A percentile compares a stretch with the other conserved stretches of the same genome.
Conservation (phyloP, 2,113 vertebrate species). For the Leuciscus idus region DNA sequence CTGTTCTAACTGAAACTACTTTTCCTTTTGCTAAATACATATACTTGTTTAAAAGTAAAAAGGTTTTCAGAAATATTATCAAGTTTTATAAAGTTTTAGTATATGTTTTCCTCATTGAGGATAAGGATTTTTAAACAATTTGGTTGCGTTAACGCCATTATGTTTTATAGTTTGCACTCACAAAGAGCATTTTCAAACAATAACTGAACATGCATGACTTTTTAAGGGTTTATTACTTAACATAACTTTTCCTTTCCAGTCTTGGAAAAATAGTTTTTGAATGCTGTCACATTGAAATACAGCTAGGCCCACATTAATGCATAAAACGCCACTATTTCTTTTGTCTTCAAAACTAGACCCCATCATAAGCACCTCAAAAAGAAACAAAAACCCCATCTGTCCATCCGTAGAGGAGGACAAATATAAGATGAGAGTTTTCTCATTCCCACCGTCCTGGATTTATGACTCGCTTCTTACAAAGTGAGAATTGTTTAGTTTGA, state of each 20-base stretch:
- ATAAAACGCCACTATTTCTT: not conserved
- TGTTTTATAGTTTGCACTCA: not conserved
- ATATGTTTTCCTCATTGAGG: not conserved
- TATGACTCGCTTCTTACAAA: conserved; percentile 60
- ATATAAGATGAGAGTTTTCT: conserved; percentile 50
- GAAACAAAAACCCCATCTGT: conserved; percentile 50
- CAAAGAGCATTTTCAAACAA: not conserved
- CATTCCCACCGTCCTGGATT: conserved; percentile 68
- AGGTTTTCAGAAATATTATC: not conserved
- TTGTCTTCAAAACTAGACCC: conserved; percentile 26
- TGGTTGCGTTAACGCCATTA: not conserved
- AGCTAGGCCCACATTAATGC: not conserved
- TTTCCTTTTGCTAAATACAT: not conserved
- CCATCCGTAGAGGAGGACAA: conserved; percentile 24
- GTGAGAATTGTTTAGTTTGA: conserved; percentile 86
- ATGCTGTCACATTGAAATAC: not conserved
- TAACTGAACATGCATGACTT: not conserved
- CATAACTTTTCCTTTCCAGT: not conserved
- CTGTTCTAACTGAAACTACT: not conserved
- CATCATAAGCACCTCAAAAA: conserved; percentile 17
- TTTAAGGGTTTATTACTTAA: not conserved
- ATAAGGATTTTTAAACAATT: not conserved
- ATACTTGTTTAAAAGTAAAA: not conserved
- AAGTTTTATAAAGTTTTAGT: not conserved
- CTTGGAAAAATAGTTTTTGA: not conserved